Conservation (phyloP, 2,888 invertebrate species). For the Invenusta paracnida region DNA sequence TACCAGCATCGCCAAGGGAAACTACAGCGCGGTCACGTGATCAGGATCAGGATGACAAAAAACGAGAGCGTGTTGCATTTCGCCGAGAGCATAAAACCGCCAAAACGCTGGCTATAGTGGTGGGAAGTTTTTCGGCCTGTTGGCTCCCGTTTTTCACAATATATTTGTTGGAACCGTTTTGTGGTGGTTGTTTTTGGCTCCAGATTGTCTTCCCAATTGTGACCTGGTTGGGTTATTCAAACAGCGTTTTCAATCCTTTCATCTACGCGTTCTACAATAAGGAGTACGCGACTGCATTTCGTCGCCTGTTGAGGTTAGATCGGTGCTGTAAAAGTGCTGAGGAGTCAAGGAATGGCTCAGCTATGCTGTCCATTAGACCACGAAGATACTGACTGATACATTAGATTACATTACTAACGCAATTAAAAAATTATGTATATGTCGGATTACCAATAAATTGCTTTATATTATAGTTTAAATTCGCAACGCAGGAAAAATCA, state of each 20-base stretch:
- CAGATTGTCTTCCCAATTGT: not conserved
- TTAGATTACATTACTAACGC: too few relatives aligned
- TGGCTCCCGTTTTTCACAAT: conserved; percentile 34
- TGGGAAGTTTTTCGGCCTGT: not conserved
- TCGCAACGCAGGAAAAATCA: too few relatives aligned
- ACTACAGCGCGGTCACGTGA: too few relatives aligned
- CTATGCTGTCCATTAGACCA: too few relatives aligned
- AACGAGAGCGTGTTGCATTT: not conserved
- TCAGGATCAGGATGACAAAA: not conserved
- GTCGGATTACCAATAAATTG: too few relatives aligned
- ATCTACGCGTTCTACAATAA: conserved; percentile 28
- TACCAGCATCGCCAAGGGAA: not conserved
- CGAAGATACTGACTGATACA: too few relatives aligned
- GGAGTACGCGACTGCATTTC: not conserved
- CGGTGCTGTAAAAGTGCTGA: too few relatives aligned
- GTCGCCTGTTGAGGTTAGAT: too few relatives aligned
- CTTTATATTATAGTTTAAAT: too few relatives aligned
- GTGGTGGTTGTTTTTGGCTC: not conserved
- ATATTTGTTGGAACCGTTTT: conserved; percentile 15
- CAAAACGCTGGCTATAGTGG: conserved; percentile 14
- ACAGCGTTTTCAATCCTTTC: conserved; percentile 26
- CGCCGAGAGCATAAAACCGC: conserved; percentile 19
- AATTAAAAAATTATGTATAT: too few relatives aligned
- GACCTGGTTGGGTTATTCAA: conserved; percentile 17
- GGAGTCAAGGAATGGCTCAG: too few relatives aligned